These are phyloP conservation scores for Hylia prasina DNA, from an alignment of 2,113 vertebrate genomes.

Conservation along the genomic window DNA sequence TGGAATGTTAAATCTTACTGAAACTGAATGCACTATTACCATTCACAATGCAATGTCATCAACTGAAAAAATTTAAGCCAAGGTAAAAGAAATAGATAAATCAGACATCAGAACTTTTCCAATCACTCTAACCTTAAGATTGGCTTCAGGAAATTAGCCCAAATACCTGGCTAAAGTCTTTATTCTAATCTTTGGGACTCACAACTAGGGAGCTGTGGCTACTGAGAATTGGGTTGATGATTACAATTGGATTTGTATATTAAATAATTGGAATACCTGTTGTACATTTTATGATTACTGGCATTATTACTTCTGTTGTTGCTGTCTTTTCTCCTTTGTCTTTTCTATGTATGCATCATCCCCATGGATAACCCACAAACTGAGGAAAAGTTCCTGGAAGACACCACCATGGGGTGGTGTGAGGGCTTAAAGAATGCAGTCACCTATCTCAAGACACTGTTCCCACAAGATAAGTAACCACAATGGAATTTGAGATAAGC, in stretches of 20 bases:
- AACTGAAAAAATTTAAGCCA: neutral
- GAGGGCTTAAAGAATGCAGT: neutral
- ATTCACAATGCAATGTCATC: neutral
- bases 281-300: neutral
- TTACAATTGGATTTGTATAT: neutral
- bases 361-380: fast-evolving
- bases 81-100: neutral
- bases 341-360: neutral
- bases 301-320: neutral
- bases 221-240: neutral
- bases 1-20: neutral
- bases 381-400: neutral
- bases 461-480: neutral
- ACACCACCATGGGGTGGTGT: neutral
- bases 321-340: neutral
- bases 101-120: neutral
- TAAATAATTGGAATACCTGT: neutral
- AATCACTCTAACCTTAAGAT: neutral
- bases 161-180: neutral
- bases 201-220: neutral
- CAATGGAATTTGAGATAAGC: neutral
- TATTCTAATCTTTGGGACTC: neutral
- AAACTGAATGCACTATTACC: neutral
- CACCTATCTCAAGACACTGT: neutral
- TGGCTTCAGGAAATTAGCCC: neutral